Base-by-base conservation (phyloP, 2,113 vertebrate genomes). In the Hemichromis elongatus region DNA sequence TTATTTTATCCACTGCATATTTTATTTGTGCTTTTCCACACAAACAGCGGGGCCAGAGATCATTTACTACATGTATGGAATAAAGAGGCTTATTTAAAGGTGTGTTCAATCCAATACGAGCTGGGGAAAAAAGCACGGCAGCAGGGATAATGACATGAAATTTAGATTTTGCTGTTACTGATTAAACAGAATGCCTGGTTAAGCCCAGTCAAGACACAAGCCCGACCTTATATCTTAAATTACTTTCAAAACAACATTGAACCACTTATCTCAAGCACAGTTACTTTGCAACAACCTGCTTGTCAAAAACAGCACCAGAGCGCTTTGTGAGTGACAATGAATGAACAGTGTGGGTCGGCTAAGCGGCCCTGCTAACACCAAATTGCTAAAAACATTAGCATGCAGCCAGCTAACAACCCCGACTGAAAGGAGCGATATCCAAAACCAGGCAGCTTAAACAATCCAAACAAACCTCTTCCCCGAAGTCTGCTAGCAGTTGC, bases 401-500 rank as follows among this genome's bases (percentile, higher is more conserved):
- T 83, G 54, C 11, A 61, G 86, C 89, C 78, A 63, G 33, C 52
- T 55, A 55, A 42, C 45, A 40, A 14, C 79, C 3, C 55, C 35
- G 7, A 42, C 52, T 45, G 18, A 81, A 14, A 16, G 7, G 24
- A 21, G 4, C 40, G 24, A 4, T 7, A 3, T 16, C 14, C 18
- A 18, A 33, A 16, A 47, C 14, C 4, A 30, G 18, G 9, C 2
- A n/a, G 24, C 24, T 70, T 50, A 82, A 86, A 81, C 75, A 18
- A 30, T 54, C 14, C 50, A 9, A 47, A 96, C 96, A 75, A 91
- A 97, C 96, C 96, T 97, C 92, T 83, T 87, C 81, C 7, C 94
- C 89, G 75, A 97, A 95, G 28, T 94, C 90, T 79, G 88, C 80
- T 1, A 96, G 42, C 26, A 91, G 90, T 59, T 57, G 91, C 77